A percentile compares a stretch with the other conserved stretches of the same genome.
phyloP scores from a whole-genome alignment of 2,113 vertebrate genomes.

The Tamias sibiricus region DNA sequence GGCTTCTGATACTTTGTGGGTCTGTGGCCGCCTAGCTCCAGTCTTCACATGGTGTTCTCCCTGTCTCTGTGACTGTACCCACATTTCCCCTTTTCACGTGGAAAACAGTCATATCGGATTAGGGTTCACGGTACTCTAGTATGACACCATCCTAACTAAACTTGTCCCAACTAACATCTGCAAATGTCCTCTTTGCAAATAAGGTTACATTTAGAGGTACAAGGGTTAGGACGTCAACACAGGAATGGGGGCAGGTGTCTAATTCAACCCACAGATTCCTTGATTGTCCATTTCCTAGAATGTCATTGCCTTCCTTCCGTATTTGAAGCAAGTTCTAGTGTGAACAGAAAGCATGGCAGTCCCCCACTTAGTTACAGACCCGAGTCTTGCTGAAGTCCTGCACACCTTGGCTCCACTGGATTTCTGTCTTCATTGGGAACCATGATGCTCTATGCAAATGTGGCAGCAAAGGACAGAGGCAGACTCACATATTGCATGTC shows the following conservation, averaged over 20 bases:
- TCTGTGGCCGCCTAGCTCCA: fast-evolving
- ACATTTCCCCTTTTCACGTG: not conserved
- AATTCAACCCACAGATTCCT: not conserved
- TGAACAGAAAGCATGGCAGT: not conserved
- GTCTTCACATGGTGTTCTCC: fast-evolving
- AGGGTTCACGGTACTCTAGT: no score
- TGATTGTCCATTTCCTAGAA: not conserved
- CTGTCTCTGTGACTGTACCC: not conserved
- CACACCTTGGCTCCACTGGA: fast-evolving
- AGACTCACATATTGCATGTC: fast-evolving
- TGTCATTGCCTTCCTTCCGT: not conserved
- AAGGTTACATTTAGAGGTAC: not conserved
- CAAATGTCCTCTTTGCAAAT: not conserved
- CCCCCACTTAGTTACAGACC: fast-evolving
- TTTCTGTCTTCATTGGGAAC: not conserved
- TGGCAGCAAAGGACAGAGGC: not conserved
- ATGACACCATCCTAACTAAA: not conserved
- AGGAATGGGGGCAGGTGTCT: fast-evolving
- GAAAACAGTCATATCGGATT: not conserved
- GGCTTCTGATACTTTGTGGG: not conserved
- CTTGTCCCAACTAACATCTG: not conserved
- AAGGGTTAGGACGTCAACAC: not conserved
- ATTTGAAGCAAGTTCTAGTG: not conserved
- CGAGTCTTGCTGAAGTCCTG: not conserved
- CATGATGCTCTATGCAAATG: no score